These are phyloP conservation scores for Zygogramma bicolorata DNA, from an alignment of 2,888 invertebrate species.

Conservation along the genomic window DNA sequence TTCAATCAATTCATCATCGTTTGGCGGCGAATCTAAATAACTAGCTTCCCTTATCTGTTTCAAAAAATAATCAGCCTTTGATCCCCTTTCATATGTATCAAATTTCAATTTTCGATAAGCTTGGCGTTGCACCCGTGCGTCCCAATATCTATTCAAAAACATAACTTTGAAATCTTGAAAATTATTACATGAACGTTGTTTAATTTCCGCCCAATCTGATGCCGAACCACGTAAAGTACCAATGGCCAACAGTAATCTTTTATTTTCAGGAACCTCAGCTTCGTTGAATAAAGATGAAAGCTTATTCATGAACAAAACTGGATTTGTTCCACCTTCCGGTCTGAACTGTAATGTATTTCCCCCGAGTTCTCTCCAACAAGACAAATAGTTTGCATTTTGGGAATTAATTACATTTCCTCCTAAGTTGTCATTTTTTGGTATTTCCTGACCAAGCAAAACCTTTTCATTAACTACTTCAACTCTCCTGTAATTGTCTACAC, in stretches of 20 bases:
- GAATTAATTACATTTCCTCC: not conserved
- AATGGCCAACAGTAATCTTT: slow-evolving; percentile 5
- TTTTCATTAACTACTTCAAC: not conserved
- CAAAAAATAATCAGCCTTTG: slow-evolving; percentile 35
- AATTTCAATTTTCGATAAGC: slow-evolving; percentile 25
- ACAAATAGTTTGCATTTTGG: not conserved
- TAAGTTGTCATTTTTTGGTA: not conserved
- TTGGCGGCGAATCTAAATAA: slow-evolving; percentile 15
- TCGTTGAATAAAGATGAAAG: not conserved
- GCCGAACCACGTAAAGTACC: slow-evolving; percentile 21
- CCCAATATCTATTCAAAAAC: slow-evolving; percentile 32
- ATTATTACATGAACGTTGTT: not conserved
- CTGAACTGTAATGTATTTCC: not conserved
- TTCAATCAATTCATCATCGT: slow-evolving; percentile 18
- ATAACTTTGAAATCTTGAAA: slow-evolving; percentile 22
- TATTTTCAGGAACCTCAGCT: slow-evolving; percentile 22
- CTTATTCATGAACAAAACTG: slow-evolving; percentile 35
- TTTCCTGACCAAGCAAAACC: not conserved
- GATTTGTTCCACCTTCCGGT: not conserved
- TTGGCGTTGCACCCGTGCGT: slow-evolving; percentile 18
- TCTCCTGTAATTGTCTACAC: no score
- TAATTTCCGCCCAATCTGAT: slow-evolving; percentile 22
- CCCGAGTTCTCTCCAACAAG: slow-evolving; percentile 4
- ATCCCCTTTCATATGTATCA: slow-evolving; percentile 28
- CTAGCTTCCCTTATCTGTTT: slow-evolving; percentile 18